phyloP scores from a whole-genome alignment of 2,113 vertebrate genomes.

The Phaethon lepturus region DNA sequence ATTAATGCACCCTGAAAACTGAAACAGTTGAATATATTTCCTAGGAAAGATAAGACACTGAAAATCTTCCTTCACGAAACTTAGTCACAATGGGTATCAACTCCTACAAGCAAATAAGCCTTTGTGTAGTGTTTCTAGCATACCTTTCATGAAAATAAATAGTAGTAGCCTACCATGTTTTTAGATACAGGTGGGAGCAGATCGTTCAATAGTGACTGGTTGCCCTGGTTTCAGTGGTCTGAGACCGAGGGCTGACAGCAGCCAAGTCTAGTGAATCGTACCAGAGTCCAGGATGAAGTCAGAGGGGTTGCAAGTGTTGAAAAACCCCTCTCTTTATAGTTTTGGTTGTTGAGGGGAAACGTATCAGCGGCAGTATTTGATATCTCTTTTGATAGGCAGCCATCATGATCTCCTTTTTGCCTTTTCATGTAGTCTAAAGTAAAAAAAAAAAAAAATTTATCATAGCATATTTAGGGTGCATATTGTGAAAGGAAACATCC shows the following conservation, averaged over 20 bases:
- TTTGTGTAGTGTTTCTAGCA: background rate
- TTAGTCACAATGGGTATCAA: background rate
- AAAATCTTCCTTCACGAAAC: background rate
- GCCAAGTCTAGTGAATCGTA: background rate
- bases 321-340: background rate
- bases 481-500: background rate
- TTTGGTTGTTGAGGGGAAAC: too few species aligned
- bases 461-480: background rate
- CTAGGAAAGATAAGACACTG: background rate
- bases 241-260: background rate
- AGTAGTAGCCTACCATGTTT: background rate
- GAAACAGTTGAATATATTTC: background rate
- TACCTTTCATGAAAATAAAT: background rate
- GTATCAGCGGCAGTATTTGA: background rate
- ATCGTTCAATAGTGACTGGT: fast-evolving
- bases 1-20: background rate
- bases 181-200: background rate
- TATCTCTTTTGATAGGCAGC: background rate
- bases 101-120: background rate
- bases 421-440: background rate
- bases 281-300: background rate
- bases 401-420: fast-evolving
- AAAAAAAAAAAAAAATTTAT: background rate
- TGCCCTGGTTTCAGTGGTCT: background rate
- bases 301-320: background rate